Evolutionary conservation across 2,888 invertebrate genomes (phyloP), one percentile per base, ranked within the genome.

Genomic region (Polyommatus icarus): DNA sequence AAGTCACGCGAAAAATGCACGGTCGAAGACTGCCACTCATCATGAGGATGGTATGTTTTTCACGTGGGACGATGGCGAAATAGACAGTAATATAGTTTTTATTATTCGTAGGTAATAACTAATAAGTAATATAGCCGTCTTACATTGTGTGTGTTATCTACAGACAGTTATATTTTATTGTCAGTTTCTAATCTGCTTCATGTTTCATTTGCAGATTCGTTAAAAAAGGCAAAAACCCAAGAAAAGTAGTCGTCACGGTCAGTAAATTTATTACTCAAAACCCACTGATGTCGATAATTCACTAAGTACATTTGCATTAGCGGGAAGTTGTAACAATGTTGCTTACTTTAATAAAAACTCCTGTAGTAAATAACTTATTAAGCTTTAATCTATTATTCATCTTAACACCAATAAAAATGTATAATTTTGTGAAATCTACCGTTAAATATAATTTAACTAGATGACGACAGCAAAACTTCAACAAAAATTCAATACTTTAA

Each of bases 131-230:
- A 61, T 8, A 12, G 29, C 24, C 24, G 15, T 67, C 29, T 32
- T 29, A 67, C 67, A 67, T 29, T 67, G 67, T 67, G 15, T 29
- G 15, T 32, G 67, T 67, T 67, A 67, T 67, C 67, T 67, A 67
- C 67, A 12, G 3, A 67, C 67, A 67, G 29, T 24, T 15, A 67
- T 29, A 67, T 67, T 61, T 67, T 67, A 67, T 29, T 67, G 67
- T 67, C 15, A 6, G 67, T 67, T 67, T 67, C 29, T 67, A 67
- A 67, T 32, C 18, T 67, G 67, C 18, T 67, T 67, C 61, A 67
- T 67, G 61, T 67, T 32, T 32, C 67, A 67, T 67, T 67, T 67
- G 29, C 67, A 67, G 67, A 32, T 18, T 59, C 10, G 59, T 20
- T 18, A 15, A 29, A 67, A 67, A 67, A 67, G 29, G 67, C 67